These are phyloP conservation scores for Hydrochoerus hydrochaeris DNA, from an alignment of 2,113 vertebrate species.

Conservation along the genomic window DNA sequence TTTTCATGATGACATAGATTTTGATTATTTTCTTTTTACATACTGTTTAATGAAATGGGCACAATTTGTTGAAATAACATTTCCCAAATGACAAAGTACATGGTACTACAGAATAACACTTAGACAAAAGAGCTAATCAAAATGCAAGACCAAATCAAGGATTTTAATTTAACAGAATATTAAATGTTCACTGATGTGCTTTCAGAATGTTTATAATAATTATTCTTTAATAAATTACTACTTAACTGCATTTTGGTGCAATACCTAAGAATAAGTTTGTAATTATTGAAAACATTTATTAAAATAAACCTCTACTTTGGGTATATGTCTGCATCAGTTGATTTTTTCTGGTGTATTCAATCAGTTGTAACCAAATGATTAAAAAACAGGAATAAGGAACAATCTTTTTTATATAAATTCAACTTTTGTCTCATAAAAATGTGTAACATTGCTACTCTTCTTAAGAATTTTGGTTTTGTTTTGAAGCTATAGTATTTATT, in stretches of 20 bases:
- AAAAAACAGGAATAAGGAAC: background rate
- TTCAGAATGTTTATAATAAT: background rate
- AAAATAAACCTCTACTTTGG: background rate
- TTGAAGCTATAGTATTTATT: background rate
- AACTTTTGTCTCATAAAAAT: background rate
- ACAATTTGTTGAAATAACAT: background rate
- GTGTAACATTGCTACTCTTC: background rate
- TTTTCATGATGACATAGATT: background rate
- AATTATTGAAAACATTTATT: background rate
- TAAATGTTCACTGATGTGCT: background rate
- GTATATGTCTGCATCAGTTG: too few relatives aligned
- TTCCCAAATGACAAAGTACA: background rate
- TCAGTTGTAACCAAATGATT: background rate
- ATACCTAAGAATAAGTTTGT: background rate
- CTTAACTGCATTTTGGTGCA: background rate
- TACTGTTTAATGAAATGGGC: background rate
- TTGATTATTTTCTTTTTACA: background rate
- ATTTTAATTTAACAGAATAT: background rate
- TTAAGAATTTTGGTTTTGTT: background rate
- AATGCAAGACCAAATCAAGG: background rate
- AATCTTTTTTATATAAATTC: background rate
- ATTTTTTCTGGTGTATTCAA: background rate
- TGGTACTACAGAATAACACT: background rate
- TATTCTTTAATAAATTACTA: background rate
- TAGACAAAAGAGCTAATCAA: background rate